Evolutionary conservation across 2,888 invertebrate species (phyloP).

Genomic region (Bugula neritina): DNA sequence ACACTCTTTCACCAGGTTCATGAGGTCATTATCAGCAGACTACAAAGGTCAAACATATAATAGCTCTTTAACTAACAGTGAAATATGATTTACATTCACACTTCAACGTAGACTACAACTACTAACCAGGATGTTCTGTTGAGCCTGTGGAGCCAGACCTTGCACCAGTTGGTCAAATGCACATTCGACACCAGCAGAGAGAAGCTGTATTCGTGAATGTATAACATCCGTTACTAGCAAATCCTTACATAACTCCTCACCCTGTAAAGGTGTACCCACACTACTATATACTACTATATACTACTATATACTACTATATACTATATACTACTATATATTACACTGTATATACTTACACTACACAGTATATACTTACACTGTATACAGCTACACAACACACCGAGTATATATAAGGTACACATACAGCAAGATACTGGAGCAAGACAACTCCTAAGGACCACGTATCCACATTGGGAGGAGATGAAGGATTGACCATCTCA

Average conservation of each 20-base stretch:
- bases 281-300: background rate
- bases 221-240: background rate
- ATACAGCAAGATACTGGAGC: slow-evolving; percentile 66
- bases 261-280: background rate
- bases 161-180: background rate
- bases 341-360: background rate
- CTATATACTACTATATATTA: background rate
- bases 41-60: too few relatives aligned
- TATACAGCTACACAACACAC: background rate
- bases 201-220: background rate
- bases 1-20: background rate
- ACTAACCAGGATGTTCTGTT: slow-evolving; percentile 9
- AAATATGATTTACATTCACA: background rate
- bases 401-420: slow-evolving; percentile 25
- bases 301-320: background rate
- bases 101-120: background rate
- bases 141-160: background rate
- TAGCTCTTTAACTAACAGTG: too few relatives aligned
- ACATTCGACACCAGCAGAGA: background rate
- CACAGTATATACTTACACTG: background rate
- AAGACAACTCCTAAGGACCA: slow-evolving; percentile 92
- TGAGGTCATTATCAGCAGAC: background rate
- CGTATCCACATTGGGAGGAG: slow-evolving; percentile 74
- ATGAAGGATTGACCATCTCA: slow-evolving; percentile 35
- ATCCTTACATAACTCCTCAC: background rate